phyloP scores from a whole-genome alignment of 2,113 vertebrate genomes.

The Todiramphus chloris region DNA sequence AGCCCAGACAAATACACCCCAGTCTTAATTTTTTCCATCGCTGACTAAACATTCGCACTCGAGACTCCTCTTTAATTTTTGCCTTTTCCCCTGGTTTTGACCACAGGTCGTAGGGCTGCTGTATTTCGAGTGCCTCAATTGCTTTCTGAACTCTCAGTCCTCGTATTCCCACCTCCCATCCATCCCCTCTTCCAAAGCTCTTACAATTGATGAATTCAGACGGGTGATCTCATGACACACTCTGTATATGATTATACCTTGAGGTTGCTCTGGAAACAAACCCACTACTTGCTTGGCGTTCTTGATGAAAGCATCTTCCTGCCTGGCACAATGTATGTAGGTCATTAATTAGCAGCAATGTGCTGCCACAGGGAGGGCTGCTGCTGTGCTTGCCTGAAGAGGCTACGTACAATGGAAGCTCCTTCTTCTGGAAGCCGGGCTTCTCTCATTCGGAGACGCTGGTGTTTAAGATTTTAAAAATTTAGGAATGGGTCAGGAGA shows the following conservation, averaged over 20 bases:
- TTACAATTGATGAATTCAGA: neutral
- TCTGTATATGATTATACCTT: neutral
- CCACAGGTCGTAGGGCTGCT: neutral
- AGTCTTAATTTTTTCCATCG: neutral
- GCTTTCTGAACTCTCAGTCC: neutral
- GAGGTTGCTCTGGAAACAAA: constrained; percentile 27
- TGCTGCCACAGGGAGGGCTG: neutral
- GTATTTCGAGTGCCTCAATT: neutral
- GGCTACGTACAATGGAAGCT: neutral
- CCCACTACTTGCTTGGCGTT: neutral
- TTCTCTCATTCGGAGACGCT: neutral
- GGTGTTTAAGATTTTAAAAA: neutral
- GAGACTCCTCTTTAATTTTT: neutral
- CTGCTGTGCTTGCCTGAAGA: neutral
- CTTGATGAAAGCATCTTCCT: neutral
- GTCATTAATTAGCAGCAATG: neutral
- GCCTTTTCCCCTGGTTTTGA: neutral
- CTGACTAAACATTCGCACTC: neutral
- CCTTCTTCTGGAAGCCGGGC: neutral
- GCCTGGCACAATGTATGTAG: neutral
- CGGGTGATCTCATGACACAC: neutral
- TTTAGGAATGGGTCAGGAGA: neutral
- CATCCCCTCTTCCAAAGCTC: neutral
- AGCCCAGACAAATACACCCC: neutral
- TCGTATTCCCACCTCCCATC: neutral